These are phyloP conservation scores for Sebastes dallii DNA, from an alignment of 2,797 vertebrate genomes.

Conservation along the genomic window DNA sequence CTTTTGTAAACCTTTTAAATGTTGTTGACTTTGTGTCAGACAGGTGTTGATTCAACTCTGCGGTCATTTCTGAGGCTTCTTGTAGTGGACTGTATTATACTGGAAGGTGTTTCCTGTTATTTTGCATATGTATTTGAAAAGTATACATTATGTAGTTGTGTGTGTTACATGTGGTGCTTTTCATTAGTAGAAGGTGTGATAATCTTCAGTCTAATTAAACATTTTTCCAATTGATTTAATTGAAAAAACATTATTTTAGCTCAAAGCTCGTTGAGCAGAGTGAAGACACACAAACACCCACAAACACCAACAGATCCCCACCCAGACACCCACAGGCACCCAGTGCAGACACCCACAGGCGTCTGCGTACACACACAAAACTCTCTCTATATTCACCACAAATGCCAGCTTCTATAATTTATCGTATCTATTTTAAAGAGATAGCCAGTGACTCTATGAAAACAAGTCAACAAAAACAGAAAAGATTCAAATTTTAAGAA, in stretches of 20 bases:
- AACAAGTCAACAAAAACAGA: slow-evolving; percentile 42
- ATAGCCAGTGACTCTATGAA: neutral
- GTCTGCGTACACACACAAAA: neutral
- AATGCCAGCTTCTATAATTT: slow-evolving; percentile 5
- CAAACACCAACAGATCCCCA: slow-evolving; percentile 9
- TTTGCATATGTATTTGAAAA: neutral
- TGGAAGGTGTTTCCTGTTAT: slow-evolving; percentile 6
- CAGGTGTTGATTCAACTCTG: slow-evolving; percentile 27
- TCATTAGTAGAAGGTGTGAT: neutral
- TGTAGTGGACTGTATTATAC: neutral
- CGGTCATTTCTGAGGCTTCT: neutral
- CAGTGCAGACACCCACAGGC: slow-evolving; percentile 31
- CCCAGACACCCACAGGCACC: slow-evolving; percentile 28
- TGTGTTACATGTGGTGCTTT: neutral
- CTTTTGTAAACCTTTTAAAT: neutral
- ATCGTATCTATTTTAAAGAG: neutral
- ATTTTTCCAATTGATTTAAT: neutral
- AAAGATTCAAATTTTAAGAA: slow-evolving; percentile 50
- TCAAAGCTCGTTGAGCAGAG: neutral
- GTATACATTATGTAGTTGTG: neutral
- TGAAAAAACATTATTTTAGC: neutral
- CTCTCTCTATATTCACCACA: slow-evolving; percentile 4
- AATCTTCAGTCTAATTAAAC: neutral
- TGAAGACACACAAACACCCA: neutral
- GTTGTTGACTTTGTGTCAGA: slow-evolving; percentile 26